Conservation (phyloP, 1,140 invertebrate species). For the Melanaphis sacchari region DNA sequence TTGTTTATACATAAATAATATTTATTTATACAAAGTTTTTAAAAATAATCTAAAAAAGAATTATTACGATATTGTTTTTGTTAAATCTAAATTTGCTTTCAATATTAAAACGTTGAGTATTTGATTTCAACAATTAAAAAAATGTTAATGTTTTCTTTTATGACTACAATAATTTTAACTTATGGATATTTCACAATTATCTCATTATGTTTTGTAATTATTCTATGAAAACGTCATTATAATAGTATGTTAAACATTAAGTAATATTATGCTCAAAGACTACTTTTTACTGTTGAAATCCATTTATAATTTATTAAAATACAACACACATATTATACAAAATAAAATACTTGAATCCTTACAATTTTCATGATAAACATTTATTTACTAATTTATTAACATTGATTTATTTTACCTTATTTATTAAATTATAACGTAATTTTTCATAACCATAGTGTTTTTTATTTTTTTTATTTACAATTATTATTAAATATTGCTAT, state of each 20-base stretch:
- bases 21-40: neutral
- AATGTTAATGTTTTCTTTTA: neutral
- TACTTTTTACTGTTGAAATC: neutral
- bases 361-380: neutral
- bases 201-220: neutral
- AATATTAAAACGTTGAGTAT: neutral
- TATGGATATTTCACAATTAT: neutral
- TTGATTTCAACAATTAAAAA: neutral
- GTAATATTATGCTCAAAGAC: neutral
- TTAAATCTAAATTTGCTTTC: neutral
- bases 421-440: no score
- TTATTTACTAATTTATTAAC: no score
- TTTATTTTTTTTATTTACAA: neutral
- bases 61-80: neutral
- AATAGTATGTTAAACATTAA: neutral
- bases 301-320: neutral
- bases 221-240: neutral
- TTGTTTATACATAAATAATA: neutral
- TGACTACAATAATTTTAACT: neutral
- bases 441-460: neutral
- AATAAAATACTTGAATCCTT: neutral
- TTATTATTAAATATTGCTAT: neutral
- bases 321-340: neutral
- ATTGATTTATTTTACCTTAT: no score
- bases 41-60: neutral